Conservation (phyloP, 2,113 vertebrate genomes). For the Lathamus discolor region DNA sequence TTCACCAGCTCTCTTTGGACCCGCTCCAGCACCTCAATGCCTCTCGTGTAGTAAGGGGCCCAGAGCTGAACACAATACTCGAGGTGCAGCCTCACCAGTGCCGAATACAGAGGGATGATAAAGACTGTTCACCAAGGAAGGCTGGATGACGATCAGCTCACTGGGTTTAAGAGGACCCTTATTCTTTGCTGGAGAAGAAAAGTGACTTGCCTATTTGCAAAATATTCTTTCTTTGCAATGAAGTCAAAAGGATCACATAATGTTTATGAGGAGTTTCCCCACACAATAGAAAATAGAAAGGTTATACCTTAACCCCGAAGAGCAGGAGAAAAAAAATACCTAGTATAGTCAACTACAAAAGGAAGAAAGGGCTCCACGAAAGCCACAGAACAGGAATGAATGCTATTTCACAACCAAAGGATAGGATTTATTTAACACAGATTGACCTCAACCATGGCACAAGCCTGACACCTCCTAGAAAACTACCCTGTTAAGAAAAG, state of each 20-base stretch:
- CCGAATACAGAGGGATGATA: accelerated
- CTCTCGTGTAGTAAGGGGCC: background rate
- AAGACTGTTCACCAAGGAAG: background rate
- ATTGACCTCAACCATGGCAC: background rate
- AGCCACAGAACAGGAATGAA: background rate
- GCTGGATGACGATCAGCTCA: background rate
- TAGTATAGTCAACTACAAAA: background rate
- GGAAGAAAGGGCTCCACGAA: background rate
- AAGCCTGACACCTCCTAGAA: background rate
- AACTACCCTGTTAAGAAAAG: background rate
- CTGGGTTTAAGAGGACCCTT: background rate
- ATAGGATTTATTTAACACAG: background rate
- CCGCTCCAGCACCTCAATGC: background rate
- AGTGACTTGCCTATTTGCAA: background rate
- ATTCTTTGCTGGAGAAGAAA: background rate
- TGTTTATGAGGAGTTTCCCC: background rate
- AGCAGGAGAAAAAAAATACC: background rate
- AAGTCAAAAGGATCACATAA: background rate
- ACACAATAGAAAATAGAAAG: background rate
- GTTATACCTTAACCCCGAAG: background rate
- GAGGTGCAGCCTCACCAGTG: background rate
- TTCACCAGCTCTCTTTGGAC: background rate
- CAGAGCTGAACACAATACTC: background rate
- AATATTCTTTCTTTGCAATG: background rate
- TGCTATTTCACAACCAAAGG: background rate